Percentiles rank a stretch among this genome's conserved stretches.
These are phyloP conservation scores for Acronicta psi DNA, from an alignment of 2,888 invertebrate genomes.

Conservation along the genomic window DNA sequence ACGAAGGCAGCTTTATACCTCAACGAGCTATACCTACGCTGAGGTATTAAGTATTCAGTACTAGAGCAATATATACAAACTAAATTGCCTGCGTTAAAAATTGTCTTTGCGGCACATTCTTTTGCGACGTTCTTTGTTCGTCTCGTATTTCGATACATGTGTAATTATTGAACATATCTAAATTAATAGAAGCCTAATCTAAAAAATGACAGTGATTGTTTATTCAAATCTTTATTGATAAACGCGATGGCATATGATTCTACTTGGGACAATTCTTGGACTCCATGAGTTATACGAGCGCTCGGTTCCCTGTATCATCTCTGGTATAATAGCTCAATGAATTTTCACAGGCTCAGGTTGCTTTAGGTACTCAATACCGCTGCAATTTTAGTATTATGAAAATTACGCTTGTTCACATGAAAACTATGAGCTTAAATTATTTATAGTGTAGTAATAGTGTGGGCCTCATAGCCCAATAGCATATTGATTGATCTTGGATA, in stretches of 20 bases:
- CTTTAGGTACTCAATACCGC: constrained; percentile 19
- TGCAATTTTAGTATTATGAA: constrained; percentile 4
- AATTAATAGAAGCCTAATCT: no score
- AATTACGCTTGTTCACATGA: not conserved
- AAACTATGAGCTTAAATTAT: not conserved
- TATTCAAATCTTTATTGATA: no score
- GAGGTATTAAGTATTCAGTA: not conserved
- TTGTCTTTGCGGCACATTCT: no score
- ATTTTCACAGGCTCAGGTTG: not conserved
- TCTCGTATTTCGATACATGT: no score
- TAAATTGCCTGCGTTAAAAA: no score
- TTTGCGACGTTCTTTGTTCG: no score
- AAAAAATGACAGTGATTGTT: no score
- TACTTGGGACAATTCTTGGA: no score
- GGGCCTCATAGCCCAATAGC: no score
- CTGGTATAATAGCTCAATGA: not conserved
- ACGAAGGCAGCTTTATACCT: constrained; percentile 11
- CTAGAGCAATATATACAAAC: not conserved
- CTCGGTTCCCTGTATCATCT: not conserved
- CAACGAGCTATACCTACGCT: not conserved
- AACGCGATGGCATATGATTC: no score
- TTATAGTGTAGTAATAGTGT: not conserved
- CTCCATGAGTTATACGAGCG: not conserved
- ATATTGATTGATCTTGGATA: no score
- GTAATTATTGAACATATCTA: no score